Evolutionary conservation across 2,113 vertebrate genomes (phyloP), one percentile per base, ranked within the genome.

Genomic region (Dasyornis broadbenti): DNA sequence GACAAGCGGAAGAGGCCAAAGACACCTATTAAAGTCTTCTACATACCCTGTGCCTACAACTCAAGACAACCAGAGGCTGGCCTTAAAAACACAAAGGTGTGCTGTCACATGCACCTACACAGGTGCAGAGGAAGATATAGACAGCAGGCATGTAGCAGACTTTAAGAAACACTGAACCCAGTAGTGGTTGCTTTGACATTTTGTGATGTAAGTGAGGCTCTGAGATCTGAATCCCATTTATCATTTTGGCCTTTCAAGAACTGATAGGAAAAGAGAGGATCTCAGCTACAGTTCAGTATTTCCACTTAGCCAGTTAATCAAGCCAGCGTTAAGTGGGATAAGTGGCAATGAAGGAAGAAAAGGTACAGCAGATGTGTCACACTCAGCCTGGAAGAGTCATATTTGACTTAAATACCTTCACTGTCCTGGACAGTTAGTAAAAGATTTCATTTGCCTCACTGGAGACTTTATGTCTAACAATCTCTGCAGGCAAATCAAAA

Each of bases 351-450:
- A 95, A 86, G 56, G 79, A 92, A 96, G 71, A 81, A 96, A 88
- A 86, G 87, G 72, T 90, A 72, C 23, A 87, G 75, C 64, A 86
- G 68, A 93, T 65, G n/a, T 70, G 52, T 81, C 87, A 95, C 59
- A 81, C 70, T 90, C 87, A 66, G 59, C 83, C 70, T 95, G 63
- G 47, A 92, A 95, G 82, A 77, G 79, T 86, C 71, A 77, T 78
- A 75, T 92, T 90, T 96, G 85, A 90, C 85, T 92, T 94, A 83
- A 95, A 96, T 89, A 77, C 49, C 26, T 96, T 95, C 64, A 60
- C 44, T 81, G 39, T 54, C 64, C 71, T 70, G 57, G 42, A 89
- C 63, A 91, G 64, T 39, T 78, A 86, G 76, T 45, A 82, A 89
- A 57, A 33, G 27, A 60, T 44, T 86, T 94, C 73, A 82, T 86